phyloP scores from a whole-genome alignment of 2,797 vertebrate species.

The Sphaeramia orbicularis region DNA sequence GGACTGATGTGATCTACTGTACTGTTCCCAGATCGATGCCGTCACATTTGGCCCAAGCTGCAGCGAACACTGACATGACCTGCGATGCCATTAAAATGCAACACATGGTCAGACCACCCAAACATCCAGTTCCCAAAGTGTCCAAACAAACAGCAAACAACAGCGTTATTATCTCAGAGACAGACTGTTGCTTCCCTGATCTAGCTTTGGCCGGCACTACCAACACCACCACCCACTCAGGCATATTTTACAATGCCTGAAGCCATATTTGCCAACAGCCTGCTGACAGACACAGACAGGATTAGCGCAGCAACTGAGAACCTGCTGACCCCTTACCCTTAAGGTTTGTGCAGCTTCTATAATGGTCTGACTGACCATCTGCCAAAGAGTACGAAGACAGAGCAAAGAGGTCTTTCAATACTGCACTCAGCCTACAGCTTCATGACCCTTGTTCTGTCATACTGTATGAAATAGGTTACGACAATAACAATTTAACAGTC shows the following conservation, averaged over 20 bases:
- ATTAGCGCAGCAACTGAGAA: constrained; percentile 48
- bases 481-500: constrained; percentile 69
- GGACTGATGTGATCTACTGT: constrained; percentile 51
- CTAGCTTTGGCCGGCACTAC: neutral
- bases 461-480: constrained; percentile 59
- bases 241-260: constrained; percentile 36
- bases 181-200: constrained; percentile 7
- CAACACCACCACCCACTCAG: constrained; percentile 2
- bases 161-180: constrained; percentile 41
- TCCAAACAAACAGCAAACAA: constrained; percentile 45
- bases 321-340: constrained; percentile 45
- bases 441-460: constrained; percentile 38
- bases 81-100: constrained; percentile 73
- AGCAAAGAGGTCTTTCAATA: constrained; percentile 25
- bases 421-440: constrained; percentile 29
- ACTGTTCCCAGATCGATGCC: constrained; percentile 40
- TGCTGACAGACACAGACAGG: constrained; percentile 19
- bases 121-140: constrained; percentile 1
- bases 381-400: constrained; percentile 41
- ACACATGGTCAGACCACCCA: constrained; percentile 52
- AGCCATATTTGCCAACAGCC: constrained; percentile 22
- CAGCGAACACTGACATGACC: constrained; percentile 45
- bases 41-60: constrained; percentile 56
- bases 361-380: constrained; percentile 58
- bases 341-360: constrained; percentile 47